phyloP scores from a whole-genome alignment of 2,797 vertebrate genomes.

The Gouania willdenowi region DNA sequence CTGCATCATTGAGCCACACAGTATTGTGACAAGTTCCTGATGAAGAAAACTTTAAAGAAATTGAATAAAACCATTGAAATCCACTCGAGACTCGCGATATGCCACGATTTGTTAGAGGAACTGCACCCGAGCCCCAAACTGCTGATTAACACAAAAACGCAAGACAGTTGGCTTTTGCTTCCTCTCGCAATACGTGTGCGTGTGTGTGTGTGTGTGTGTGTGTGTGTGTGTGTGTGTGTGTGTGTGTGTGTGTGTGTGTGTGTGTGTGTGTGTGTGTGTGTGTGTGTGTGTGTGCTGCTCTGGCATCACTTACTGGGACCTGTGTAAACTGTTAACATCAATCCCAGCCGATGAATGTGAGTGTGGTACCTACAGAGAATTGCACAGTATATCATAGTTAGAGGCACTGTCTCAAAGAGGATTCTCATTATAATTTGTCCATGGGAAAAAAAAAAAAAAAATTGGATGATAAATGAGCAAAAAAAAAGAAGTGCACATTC shows the following conservation, averaged over 20 bases:
- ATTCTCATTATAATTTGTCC: conserved; percentile 26
- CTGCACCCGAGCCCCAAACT: too few relatives aligned
- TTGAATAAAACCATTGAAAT: too few relatives aligned
- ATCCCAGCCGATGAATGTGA: conserved; percentile 15
- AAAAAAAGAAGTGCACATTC: conserved; percentile 7
- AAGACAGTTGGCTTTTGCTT: too few relatives aligned
- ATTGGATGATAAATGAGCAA: conserved; percentile 11
- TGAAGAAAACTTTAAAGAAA: too few relatives aligned
- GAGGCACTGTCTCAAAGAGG: conserved; percentile 7
- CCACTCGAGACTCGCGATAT: too few relatives aligned
- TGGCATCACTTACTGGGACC: conserved; percentile 23
- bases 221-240: too few relatives aligned
- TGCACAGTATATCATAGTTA: conserved; percentile 34
- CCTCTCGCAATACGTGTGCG: too few relatives aligned
- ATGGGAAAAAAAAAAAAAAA: neutral
- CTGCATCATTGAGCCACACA: too few relatives aligned
- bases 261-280: conserved; percentile 1
- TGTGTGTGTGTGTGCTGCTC: neutral
- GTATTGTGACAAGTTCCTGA: too few relatives aligned
- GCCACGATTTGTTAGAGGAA: too few relatives aligned
- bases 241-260: neutral
- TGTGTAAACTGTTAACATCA: conserved; percentile 16
- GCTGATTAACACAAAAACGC: too few relatives aligned
- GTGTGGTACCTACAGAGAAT: conserved; percentile 15
- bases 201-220: neutral